A percentile compares a stretch with the other conserved stretches of the same genome.
phyloP scores from a whole-genome alignment of 2,797 vertebrate genomes.

The Phoeniculus purpureus region DNA sequence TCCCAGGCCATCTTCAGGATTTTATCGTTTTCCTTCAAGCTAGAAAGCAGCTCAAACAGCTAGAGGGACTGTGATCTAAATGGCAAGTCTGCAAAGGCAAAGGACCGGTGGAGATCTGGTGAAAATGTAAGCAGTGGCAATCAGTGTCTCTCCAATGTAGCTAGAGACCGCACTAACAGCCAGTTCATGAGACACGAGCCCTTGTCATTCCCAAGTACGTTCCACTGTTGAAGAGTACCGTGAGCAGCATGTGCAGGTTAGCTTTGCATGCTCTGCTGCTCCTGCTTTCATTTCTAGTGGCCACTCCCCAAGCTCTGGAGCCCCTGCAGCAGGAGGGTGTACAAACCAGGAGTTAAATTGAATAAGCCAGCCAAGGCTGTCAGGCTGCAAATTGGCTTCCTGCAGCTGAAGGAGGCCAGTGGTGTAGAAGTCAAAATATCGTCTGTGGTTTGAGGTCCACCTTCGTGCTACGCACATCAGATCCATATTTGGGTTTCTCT shows the following conservation, averaged over 20 bases:
- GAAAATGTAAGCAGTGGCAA: not conserved
- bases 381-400: not conserved
- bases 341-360: constrained; percentile 56
- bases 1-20: not conserved
- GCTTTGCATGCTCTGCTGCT: not conserved
- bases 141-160: not conserved
- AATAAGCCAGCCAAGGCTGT: constrained; percentile 28
- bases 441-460: constrained; percentile 27
- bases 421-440: constrained; percentile 41
- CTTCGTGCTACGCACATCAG: constrained; percentile 45
- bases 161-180: not conserved
- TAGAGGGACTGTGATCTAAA: not conserved
- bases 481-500: constrained; percentile 54
- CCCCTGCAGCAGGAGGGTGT: constrained; percentile 29
- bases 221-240: not conserved
- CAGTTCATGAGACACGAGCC: not conserved
- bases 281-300: constrained; percentile 10
- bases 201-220: not conserved
- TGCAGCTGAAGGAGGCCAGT: not conserved
- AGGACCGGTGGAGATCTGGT: not conserved
- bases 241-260: not conserved
- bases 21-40: not conserved
- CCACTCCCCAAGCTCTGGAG: not conserved
- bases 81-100: not conserved
- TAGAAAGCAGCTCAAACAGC: not conserved